A percentile compares a stretch with the other conserved stretches of the same genome.
phyloP scores from a whole-genome alignment of 1,140 invertebrate species.

The Camponotus floridanus region DNA sequence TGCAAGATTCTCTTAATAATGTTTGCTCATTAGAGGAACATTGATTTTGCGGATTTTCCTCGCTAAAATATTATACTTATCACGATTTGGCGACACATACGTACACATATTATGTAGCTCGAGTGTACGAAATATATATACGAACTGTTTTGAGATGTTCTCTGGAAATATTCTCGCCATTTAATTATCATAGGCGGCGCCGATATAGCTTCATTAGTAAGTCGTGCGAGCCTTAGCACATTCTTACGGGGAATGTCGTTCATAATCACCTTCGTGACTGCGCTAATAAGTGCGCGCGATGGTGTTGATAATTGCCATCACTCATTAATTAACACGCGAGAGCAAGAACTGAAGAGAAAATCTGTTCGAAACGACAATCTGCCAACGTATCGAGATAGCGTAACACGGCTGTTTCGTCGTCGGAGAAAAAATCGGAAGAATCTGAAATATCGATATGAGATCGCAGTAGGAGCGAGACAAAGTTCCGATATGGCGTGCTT shows the following conservation, averaged over 20 bases:
- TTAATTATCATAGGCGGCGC: slow-evolving; percentile 38
- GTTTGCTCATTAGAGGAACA: not conserved
- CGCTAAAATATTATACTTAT: slow-evolving; percentile 17
- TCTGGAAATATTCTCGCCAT: slow-evolving; percentile 31
- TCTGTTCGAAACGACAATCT: slow-evolving; percentile 20
- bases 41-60: not conserved
- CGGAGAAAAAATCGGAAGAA: not conserved
- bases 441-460: slow-evolving; percentile 17
- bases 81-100: not conserved
- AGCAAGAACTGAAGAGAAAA: slow-evolving; percentile 40
- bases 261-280: slow-evolving; percentile 44
- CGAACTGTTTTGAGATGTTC: slow-evolving; percentile 9
- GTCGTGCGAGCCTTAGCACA: slow-evolving; percentile 27
- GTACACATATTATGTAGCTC: not conserved
- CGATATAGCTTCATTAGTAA: slow-evolving; percentile 50
- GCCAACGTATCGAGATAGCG: not conserved
- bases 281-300: slow-evolving; percentile 56
- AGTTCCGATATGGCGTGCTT: not conserved
- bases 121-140: not conserved
- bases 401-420: not conserved
- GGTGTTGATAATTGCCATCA: slow-evolving; percentile 52
- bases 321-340: slow-evolving; percentile 48
- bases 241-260: slow-evolving; percentile 27
- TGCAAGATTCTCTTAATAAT: not conserved
- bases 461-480: not conserved